These are phyloP conservation scores for Sphaerodactylus townsendi DNA, from an alignment of 2,113 vertebrate species.

Conservation along the genomic window DNA sequence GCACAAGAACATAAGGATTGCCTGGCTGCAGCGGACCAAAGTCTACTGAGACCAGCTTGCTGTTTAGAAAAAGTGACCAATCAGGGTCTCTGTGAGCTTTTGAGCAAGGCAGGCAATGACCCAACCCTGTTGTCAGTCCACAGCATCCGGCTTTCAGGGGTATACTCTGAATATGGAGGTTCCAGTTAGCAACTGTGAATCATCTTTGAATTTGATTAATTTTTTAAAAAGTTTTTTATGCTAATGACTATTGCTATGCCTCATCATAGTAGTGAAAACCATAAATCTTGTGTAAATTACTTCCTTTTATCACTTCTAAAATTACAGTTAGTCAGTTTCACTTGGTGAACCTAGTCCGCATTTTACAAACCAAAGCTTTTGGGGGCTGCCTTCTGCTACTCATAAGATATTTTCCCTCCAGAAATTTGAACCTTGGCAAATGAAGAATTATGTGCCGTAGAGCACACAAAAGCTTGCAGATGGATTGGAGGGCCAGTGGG, in stretches of 20 bases:
- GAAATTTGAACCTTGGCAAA: rapidly evolving
- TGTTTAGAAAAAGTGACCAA: background rate
- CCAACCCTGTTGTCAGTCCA: too few relatives aligned
- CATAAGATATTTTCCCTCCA: rapidly evolving
- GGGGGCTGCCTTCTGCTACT: rapidly evolving
- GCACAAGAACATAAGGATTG: too few relatives aligned
- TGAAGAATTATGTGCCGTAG: background rate
- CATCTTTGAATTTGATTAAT: rapidly evolving
- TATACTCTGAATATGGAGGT: background rate
- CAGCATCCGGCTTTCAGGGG: background rate
- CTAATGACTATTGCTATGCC: background rate
- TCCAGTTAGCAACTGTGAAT: background rate
- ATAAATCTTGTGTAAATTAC: background rate
- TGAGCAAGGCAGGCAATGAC: too few relatives aligned
- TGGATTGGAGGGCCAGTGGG: rapidly evolving
- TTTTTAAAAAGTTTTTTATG: rapidly evolving
- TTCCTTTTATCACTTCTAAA: background rate
- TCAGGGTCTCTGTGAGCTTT: too few relatives aligned
- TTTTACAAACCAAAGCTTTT: background rate
- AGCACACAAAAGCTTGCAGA: background rate
- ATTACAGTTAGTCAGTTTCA: background rate
- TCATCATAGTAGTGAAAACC: background rate
- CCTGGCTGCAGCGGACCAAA: background rate
- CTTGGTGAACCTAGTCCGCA: too few relatives aligned
- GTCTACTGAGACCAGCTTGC: background rate